Evolutionary conservation across 2,797 vertebrate species (phyloP), one percentile per base, ranked within the genome.

Genomic region (Pangasius krempfi): DNA sequence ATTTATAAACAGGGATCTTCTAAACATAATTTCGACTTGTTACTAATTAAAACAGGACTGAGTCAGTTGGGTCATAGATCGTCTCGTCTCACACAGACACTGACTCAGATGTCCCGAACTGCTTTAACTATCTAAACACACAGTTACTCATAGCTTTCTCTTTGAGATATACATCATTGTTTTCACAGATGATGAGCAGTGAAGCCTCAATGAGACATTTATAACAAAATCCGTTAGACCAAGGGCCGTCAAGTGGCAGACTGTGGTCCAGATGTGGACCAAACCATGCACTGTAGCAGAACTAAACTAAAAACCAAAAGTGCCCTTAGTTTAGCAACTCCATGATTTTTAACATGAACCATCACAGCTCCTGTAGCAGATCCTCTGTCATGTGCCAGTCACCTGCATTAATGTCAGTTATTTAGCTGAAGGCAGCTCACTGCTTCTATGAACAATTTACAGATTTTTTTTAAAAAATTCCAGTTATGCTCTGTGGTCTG

Each of bases 81-180:
- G 7, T 80, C 56, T 82, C 56, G 60, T 82, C 56, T 83, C 58
- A 44, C 13, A 62, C 80, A 62, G 37, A 47, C 25, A 18, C 58
- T 83, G 80, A 83, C 37, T 83, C 80, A 83, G 80, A 83, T 1
- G 33, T 37, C 79, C 33, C 33, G 27, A 40, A 40, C 50, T 54
- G 75, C 14, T 78, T 52, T 16, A 52, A 52, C 4, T 20, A 80
- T 56, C 8, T 56, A 80, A 80, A 80, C 33, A 81, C 79, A 60
- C 30, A 3, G 4, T 82, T 62, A n/a, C 80, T 82, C 58, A 62
- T 1, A 27, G 58, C 56, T 82, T 82, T 62, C 56, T 82, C 13
- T 82, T 82, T 62, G 80, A 82, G 80, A 82, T 82, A 44, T 40
- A 62, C 33, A 44, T 62, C 30, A 13, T 37, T 9, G 8, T 58